Percentiles rank a stretch among this genome's conserved stretches.
These are phyloP conservation scores for Lutjanus erythropterus DNA, from an alignment of 2,113 vertebrate species.

Conservation along the genomic window DNA sequence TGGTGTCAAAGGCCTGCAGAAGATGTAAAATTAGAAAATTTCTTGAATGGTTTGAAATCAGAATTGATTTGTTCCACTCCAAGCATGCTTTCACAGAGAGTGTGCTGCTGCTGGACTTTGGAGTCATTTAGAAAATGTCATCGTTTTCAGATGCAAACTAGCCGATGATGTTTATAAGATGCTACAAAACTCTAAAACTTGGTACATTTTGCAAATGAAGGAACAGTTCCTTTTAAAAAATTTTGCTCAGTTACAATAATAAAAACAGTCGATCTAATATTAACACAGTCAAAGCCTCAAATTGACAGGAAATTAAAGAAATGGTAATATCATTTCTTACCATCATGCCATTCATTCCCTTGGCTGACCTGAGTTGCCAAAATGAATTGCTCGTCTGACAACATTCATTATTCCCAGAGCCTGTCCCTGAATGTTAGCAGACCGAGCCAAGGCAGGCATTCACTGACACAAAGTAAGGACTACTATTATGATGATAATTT, in stretches of 20 bases:
- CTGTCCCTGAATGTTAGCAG: constrained; percentile 58
- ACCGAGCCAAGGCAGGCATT: constrained; percentile 56
- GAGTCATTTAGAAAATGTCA: constrained; percentile 4
- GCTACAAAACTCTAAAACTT: background rate
- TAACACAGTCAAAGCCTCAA: constrained; percentile 41
- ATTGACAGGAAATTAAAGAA: constrained; percentile 79
- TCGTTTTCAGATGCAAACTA: constrained; percentile 15
- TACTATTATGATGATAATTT: constrained; percentile 66
- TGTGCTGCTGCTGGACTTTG: background rate
- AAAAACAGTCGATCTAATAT: constrained; percentile 55
- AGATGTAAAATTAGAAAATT: constrained; percentile 46
- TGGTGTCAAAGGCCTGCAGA: constrained; percentile 30
- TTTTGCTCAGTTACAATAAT: background rate
- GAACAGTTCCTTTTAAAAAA: background rate
- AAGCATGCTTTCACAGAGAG: background rate
- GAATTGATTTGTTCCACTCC: constrained; percentile 11
- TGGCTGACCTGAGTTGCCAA: constrained; percentile 68
- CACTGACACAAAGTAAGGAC: constrained; percentile 59
- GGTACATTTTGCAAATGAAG: constrained; percentile 2
- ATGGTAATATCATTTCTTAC: constrained; percentile 64
- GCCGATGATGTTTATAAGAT: background rate
- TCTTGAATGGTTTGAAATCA: constrained; percentile 33
- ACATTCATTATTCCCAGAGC: constrained; percentile 59
- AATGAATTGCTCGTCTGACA: constrained; percentile 65
- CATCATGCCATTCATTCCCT: constrained; percentile 61